A percentile compares a stretch with the other conserved stretches of the same genome.
These are phyloP conservation scores for Microtus ochrogaster DNA, from an alignment of 2,113 vertebrate genomes.

Conservation along the genomic window DNA sequence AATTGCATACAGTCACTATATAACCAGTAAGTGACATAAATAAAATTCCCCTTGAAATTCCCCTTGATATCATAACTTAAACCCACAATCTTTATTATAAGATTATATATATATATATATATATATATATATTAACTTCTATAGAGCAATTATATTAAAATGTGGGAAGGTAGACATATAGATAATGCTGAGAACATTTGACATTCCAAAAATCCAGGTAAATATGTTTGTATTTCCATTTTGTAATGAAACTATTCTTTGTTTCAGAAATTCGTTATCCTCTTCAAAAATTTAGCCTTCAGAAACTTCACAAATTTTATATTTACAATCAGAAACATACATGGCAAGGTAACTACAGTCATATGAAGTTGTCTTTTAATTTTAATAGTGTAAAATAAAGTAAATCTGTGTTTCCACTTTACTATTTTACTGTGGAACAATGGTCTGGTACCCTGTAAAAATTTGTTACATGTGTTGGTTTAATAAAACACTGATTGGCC, in stretches of 20 bases:
- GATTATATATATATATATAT: background rate
- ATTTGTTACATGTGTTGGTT: no score
- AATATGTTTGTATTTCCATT: background rate
- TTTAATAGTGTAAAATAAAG: conserved; percentile 5
- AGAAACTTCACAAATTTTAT: conserved; percentile 4
- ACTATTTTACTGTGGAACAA: background rate
- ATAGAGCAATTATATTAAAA: background rate
- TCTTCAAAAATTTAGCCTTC: conserved; percentile 18
- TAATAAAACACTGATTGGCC: no score
- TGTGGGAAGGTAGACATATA: background rate
- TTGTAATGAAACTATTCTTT: background rate
- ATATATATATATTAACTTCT: background rate
- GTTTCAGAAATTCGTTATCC: background rate
- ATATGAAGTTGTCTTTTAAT: background rate
- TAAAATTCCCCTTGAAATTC: background rate
- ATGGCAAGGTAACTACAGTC: background rate
- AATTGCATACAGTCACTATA: background rate
- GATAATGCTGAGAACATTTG: background rate
- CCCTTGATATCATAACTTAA: background rate
- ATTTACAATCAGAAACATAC: background rate
- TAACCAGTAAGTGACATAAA: background rate
- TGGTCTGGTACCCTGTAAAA: no score
- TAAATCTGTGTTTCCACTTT: background rate
- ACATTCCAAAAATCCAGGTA: background rate
- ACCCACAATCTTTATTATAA: background rate